Percentiles rank a stretch among this genome's conserved stretches.
phyloP scores from a whole-genome alignment of 30 jellyfish, hydroid and myxozoan species.

The Mastigias papua region DNA sequence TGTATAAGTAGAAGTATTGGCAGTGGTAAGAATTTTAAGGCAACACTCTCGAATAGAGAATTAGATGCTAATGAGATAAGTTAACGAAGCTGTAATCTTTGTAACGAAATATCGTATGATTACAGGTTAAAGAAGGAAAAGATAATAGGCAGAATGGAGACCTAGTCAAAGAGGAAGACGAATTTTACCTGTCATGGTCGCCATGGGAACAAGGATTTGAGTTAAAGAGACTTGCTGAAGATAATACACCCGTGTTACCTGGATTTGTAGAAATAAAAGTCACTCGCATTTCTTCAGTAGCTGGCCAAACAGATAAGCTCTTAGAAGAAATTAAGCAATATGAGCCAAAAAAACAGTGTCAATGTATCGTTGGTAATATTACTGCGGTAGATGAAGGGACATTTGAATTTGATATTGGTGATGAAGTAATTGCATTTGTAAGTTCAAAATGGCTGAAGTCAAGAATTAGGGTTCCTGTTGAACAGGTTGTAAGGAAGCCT shows the following conservation, averaged over 20 bases:
- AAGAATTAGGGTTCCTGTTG: not conserved
- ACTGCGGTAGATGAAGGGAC: not conserved
- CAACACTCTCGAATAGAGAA: not conserved
- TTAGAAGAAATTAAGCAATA: conserved; percentile 16
- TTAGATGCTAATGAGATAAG: too few species aligned
- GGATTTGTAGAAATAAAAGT: conserved; percentile 20
- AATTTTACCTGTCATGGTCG: conserved; percentile 64
- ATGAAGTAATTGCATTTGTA: conserved; percentile 19
- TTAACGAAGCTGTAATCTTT: too few species aligned
- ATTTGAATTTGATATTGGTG: conserved; percentile 1
- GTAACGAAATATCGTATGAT: not conserved
- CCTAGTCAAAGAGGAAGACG: not conserved
- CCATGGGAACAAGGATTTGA: not conserved
- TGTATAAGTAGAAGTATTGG: not conserved
- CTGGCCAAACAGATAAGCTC: conserved; percentile 9
- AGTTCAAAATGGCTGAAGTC: not conserved
- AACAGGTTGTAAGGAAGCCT: conserved; percentile 10
- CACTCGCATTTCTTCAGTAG: conserved; percentile 17
- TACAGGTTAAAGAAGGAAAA: not conserved
- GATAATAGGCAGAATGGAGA: not conserved
- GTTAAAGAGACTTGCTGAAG: not conserved
- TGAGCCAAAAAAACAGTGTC: not conserved
- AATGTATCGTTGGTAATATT: conserved; percentile 5
- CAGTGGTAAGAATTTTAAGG: not conserved
- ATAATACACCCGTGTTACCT: not conserved